Percentiles rank a stretch among this genome's conserved stretches.
phyloP scores from a whole-genome alignment of 2,113 vertebrate genomes.

The Lontra canadensis region DNA sequence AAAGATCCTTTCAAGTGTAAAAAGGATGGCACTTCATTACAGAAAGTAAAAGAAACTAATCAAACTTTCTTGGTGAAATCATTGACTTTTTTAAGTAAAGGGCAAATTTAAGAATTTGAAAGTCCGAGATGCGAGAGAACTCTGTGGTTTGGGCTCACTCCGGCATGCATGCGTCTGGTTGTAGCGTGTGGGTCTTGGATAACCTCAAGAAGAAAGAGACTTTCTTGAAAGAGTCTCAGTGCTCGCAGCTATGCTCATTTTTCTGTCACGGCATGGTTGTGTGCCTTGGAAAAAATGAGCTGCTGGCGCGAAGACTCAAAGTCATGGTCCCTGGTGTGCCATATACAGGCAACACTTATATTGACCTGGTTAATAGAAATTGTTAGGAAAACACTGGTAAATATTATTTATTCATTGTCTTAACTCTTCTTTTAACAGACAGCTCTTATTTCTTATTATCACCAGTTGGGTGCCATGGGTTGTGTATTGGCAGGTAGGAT shows the following conservation, averaged over 20 bases:
- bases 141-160: constrained; percentile 75
- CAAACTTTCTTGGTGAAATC: constrained; percentile 92
- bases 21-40: constrained; percentile 93
- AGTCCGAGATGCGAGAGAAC: constrained; percentile 85
- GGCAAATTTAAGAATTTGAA: constrained; percentile 89
- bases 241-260: constrained; percentile 54
- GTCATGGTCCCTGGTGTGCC: neutral
- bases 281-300: neutral
- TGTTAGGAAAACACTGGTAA: neutral
- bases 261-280: constrained; percentile 20
- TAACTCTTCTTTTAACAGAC: neutral
- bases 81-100: constrained; percentile 92
- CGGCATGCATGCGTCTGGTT: constrained; percentile 69
- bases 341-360: neutral
- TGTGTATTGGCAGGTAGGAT: neutral
- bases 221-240: constrained; percentile 58
- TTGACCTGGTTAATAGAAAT: neutral
- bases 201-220: constrained; percentile 71
- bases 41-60: constrained; percentile 93
- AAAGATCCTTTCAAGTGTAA: constrained; percentile 93
- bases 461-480: neutral
- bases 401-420: neutral
- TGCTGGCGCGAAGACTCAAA: neutral
- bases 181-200: constrained; percentile 60
- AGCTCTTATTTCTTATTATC: neutral